Percentiles rank a stretch among this genome's conserved stretches.
These are phyloP conservation scores for Istiophorus platypterus DNA, from an alignment of 2,113 vertebrate genomes.

Conservation along the genomic window DNA sequence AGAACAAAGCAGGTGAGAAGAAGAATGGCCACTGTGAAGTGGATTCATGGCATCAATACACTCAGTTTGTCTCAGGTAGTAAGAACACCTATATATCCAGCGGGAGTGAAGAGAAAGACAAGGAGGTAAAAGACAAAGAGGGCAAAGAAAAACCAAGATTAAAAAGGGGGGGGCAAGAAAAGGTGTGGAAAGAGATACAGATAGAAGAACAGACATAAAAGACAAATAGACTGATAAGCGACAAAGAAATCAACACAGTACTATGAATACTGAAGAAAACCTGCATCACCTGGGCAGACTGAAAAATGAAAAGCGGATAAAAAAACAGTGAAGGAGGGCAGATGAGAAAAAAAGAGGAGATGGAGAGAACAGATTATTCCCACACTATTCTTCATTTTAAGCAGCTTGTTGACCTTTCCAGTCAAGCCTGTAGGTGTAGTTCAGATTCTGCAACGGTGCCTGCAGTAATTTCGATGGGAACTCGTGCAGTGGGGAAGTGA, in stretches of 20 bases:
- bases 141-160: constrained; percentile 28
- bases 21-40: constrained; percentile 57
- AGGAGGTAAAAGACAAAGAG: constrained; percentile 29
- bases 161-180: not conserved
- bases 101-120: constrained; percentile 17
- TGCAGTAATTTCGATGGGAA: constrained; percentile 78
- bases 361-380: constrained; percentile 74
- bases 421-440: constrained; percentile 83
- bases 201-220: constrained; percentile 14
- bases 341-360: constrained; percentile 61
- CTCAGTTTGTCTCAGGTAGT: constrained; percentile 64
- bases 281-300: not conserved
- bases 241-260: constrained; percentile 13
- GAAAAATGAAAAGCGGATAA: constrained; percentile 27
- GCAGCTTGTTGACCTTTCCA: constrained; percentile 84
- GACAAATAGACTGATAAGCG: constrained; percentile 28
- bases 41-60: constrained; percentile 67
- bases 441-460: constrained; percentile 70
- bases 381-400: constrained; percentile 85
- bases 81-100: constrained; percentile 61
- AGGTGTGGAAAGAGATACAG: constrained; percentile 13
- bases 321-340: not conserved
- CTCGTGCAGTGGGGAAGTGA: constrained; percentile 54
- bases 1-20: constrained; percentile 39
- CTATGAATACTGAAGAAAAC: not conserved